Percentiles rank a stretch among this genome's conserved stretches.
These are phyloP conservation scores for Naso thynnoides DNA, from an alignment of 2,797 vertebrate genomes.

Conservation along the genomic window DNA sequence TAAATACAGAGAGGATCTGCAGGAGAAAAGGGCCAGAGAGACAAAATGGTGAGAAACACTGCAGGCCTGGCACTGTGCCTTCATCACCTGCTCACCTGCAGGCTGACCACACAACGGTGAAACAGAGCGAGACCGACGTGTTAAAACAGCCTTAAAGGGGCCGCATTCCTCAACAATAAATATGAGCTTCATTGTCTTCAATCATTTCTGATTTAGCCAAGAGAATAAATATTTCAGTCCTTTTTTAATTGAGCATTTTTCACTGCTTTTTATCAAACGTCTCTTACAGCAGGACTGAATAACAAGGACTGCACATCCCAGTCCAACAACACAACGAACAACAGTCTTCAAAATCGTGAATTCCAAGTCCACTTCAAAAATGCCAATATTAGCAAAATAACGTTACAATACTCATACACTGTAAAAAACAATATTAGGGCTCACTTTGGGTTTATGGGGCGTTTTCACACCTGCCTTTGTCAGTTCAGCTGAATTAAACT, in stretches of 20 bases:
- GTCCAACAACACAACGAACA: neutral
- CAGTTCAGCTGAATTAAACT: no score
- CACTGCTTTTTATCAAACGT: neutral
- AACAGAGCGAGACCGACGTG: constrained; percentile 8
- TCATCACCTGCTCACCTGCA: constrained; percentile 29
- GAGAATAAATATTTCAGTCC: neutral
- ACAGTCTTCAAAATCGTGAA: neutral
- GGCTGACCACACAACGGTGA: constrained; percentile 41
- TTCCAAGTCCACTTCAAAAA: neutral
- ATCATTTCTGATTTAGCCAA: neutral
- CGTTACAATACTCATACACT: neutral
- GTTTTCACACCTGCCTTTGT: no score
- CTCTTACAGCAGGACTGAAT: neutral
- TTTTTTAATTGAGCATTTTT: neutral
- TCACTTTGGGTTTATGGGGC: no score
- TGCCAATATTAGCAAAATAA: neutral
- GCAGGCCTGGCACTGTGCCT: constrained; percentile 53
- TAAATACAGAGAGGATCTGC: neutral
- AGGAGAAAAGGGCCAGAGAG: neutral
- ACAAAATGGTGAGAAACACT: constrained; percentile 34
- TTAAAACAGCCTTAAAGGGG: constrained; percentile 15
- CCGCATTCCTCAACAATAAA: neutral
- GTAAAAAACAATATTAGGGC: no score
- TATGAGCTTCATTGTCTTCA: neutral
- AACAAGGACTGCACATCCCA: neutral